Evolutionary conservation across 2,113 vertebrate species (phyloP), one percentile per base, ranked within the genome.

Genomic region (Corvus moneduloides): DNA sequence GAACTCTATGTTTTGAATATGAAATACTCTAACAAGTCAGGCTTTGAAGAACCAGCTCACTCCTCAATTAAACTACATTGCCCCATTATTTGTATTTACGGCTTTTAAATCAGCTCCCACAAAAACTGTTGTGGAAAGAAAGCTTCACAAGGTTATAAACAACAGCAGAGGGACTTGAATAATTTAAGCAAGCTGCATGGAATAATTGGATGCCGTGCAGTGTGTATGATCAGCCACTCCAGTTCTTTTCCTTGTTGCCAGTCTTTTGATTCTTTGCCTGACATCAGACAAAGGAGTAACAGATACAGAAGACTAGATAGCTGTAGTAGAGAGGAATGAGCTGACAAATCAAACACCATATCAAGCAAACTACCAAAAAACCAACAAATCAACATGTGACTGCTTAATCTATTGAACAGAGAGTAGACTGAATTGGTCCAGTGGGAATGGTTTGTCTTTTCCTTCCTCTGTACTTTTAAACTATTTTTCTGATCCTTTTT

Each of bases 211-310:
- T 94, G 54, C 63, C 39, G 15, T 71, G 58, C 46, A 26, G 28
- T 82, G 23, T 0, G 0, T 84, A 59, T 67, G 49, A 94, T 86
- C 54, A 63, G 22, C 44, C 19, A n/a, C 73, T 89, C n/a, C 35
- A 68, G 19, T 69, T 78, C 62, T 80, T 49, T 90, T 39, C 48
- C 64, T 84, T 87, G 16, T 48, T 86, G 44, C 82, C 67, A 68
- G 76, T 64, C n/a, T 71, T 93, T 89, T 92, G 63, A 94, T 94
- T 52, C 26, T 93, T 66, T 95, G 62, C 6, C 33, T 91, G 64
- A 23, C 27, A 48, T 72, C 20, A 94, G 71, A 59, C 33, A 69
- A 77, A 82, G 27, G 20, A 91, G 69, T 54, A 67, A 24, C 59
- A 95, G 68, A 93, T 74, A 39, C 0, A 5, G 67, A 82, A 76